These are phyloP conservation scores for Melanerpes aurifrons DNA, from an alignment of 2,113 vertebrate genomes.

Conservation along the genomic window DNA sequence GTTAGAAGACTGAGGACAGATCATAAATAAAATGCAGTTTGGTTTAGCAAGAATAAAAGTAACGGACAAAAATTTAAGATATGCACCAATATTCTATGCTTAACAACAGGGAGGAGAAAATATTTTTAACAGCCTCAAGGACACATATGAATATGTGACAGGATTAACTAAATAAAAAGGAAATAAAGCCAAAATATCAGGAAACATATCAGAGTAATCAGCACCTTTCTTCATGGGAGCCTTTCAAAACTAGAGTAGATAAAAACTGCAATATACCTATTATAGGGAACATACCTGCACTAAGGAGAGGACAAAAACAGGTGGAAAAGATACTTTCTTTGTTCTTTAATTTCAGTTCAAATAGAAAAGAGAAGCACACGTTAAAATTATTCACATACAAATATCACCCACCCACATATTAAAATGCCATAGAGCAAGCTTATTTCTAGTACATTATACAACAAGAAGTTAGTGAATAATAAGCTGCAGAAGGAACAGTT, in stretches of 20 bases:
- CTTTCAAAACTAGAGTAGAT: neutral
- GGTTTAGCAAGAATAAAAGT: neutral
- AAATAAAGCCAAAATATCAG: neutral
- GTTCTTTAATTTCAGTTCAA: neutral
- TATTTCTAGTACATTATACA: neutral
- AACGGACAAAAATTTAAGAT: neutral
- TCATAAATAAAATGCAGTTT: neutral
- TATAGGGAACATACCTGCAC: neutral
- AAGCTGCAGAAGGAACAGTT: neutral
- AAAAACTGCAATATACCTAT: neutral
- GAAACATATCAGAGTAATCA: neutral
- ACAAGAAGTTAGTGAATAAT: slow-evolving; percentile 41
- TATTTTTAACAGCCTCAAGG: neutral
- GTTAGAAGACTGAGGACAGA: neutral
- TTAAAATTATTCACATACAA: neutral
- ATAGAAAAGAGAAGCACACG: neutral
- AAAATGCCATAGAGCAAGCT: neutral
- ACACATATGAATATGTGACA: accelerated
- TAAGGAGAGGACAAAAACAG: neutral
- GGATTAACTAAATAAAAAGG: neutral
- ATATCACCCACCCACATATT: neutral
- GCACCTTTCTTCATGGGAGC: neutral
- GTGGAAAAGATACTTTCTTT: neutral
- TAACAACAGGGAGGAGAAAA: neutral
- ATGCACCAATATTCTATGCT: neutral